Conservation (phyloP, 1,140 invertebrate species). For the Apis dorsata region DNA sequence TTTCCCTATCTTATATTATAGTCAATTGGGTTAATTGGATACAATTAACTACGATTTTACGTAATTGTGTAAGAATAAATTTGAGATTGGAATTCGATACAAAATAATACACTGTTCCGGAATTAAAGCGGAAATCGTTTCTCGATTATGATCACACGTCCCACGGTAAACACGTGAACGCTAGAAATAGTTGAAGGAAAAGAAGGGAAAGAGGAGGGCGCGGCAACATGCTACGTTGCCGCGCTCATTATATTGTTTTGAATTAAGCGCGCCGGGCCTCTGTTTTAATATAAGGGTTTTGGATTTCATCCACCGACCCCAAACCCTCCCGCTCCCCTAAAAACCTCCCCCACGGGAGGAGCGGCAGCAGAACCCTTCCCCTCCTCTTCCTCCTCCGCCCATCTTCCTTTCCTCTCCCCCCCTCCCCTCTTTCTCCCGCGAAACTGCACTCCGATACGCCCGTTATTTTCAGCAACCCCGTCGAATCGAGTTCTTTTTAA, state of each 20-base stretch:
- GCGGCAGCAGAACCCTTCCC: not conserved
- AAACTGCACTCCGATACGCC: constrained; percentile 71
- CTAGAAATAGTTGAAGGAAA: not conserved
- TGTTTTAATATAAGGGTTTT: constrained; percentile 75
- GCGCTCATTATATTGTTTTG: constrained; percentile 74
- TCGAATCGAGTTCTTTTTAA: constrained; percentile 73
- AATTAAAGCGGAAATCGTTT: too few relatives aligned
- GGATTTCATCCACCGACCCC: constrained; percentile 64
- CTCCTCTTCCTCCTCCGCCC: not conserved
- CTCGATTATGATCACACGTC: too few relatives aligned
- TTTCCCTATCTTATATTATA: too few relatives aligned
- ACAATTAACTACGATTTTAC: too few relatives aligned
- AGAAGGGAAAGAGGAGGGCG: constrained; percentile 14
- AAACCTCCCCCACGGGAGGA: not conserved
- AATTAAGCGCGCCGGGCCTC: constrained; percentile 66
- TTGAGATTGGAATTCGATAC: too few relatives aligned
- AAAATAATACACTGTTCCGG: too few relatives aligned
- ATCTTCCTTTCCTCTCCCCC: constrained; percentile 30
- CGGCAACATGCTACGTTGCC: constrained; percentile 64
- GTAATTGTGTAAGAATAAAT: too few relatives aligned
- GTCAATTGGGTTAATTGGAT: too few relatives aligned
- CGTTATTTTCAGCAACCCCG: constrained; percentile 72
- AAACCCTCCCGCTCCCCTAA: not conserved
- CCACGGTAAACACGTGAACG: too few relatives aligned
- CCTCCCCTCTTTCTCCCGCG: constrained; percentile 41